Evolutionary conservation across 2,113 vertebrate species (phyloP).

Genomic region (Tyrannus savana): DNA sequence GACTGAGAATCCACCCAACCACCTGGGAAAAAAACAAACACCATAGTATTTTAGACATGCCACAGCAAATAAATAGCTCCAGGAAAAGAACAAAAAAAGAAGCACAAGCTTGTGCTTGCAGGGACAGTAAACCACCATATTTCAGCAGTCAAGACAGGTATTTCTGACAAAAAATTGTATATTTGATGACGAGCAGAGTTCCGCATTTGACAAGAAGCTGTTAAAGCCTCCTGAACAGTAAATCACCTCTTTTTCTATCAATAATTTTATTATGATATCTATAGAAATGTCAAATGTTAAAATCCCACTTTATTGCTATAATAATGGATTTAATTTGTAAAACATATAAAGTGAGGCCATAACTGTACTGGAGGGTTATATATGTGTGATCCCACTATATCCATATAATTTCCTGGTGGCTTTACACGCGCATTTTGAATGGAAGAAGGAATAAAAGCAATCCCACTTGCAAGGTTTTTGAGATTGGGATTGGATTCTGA

Average conservation of each 20-base stretch:
- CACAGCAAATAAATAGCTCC: background rate
- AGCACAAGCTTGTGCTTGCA: background rate
- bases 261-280: conserved; percentile 57
- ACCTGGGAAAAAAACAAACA: background rate
- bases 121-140: conserved; percentile 8
- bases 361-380: conserved; percentile 25
- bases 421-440: background rate
- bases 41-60: background rate
- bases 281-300: conserved; percentile 48
- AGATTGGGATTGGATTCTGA: background rate
- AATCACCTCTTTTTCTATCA: conserved; percentile 39
- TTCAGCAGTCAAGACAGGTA: background rate
- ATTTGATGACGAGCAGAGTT: conserved; percentile 13
- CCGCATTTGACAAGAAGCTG: conserved; percentile 19
- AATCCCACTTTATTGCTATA: conserved; percentile 40
- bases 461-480: background rate
- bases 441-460: background rate
- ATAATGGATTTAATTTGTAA: conserved; percentile 65
- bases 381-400: background rate
- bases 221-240: conserved; percentile 22
- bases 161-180: conserved; percentile 20
- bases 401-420: background rate
- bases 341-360: conserved; percentile 27
- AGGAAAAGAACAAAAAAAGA: background rate
- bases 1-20: background rate